Evolutionary conservation across 2,888 invertebrate species (phyloP), one percentile per base, ranked within the genome.

Genomic region (Phaonia tiefii): DNA sequence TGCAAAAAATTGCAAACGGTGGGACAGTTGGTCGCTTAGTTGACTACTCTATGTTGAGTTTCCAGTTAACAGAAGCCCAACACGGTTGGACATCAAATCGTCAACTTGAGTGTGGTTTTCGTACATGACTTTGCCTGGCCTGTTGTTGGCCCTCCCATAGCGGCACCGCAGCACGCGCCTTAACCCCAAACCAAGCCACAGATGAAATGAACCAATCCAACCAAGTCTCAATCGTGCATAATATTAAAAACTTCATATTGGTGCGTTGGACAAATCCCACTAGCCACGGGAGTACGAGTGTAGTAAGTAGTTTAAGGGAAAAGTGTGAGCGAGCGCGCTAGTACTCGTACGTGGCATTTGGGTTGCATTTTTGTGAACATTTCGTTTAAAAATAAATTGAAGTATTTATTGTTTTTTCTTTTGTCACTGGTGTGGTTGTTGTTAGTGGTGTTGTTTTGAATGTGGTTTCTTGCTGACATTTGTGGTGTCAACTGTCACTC

Each of bases 151-250:
- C 89, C 89, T 90, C 90, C 89, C 89, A 89, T 89, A 86, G 90
- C 80, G 87, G 86, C 86, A 87, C 89, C 89, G 87, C 90, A 89
- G 89, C 89, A 89, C 89, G 89, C 88, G 89, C 86, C 86, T 85
- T 80, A 70, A 73, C 80, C 76, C 65, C 76, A 72, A 75, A 60
- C 56, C 39, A 39, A 60, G 60, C 60, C 60, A 39, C 60, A 39
- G 15, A 15, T 31, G 20, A 60, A 60, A 31, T 37, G 39, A 60
- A 39, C 60, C 60, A 60, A 60, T 60, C 39, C 20, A 39, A n/a
- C n/a, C n/a, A 60, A 60, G 17, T 60, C 37, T 37, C 60, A 60
- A 76, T 37, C 46, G 67, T 67, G 65, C 58, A 74, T 65, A 72
- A 71, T 74, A 72, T 75, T 70, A 20, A 54, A 58, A 76, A 65